phyloP scores from a whole-genome alignment of 2,797 vertebrate genomes.

The Alectoris magna region DNA sequence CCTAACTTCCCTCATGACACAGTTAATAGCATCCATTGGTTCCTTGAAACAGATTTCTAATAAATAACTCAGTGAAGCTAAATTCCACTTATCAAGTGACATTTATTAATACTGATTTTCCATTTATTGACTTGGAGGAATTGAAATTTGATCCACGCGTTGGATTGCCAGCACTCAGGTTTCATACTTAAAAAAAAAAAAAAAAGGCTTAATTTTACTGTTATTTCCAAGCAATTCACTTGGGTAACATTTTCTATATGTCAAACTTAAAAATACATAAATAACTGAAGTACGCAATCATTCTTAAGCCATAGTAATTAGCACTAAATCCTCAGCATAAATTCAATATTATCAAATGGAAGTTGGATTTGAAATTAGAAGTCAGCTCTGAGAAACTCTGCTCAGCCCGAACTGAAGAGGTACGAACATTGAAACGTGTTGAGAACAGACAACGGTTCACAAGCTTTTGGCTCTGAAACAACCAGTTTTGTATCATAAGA shows the following conservation, averaged over 20 bases:
- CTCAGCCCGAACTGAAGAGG: background rate
- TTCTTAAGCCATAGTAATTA: background rate
- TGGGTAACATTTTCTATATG: background rate
- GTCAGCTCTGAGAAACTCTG: background rate
- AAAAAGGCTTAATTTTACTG: background rate
- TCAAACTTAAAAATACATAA: background rate
- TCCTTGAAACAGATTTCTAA: conserved; percentile 15
- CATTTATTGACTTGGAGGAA: background rate
- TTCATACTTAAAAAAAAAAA: background rate
- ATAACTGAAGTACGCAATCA: rapidly evolving
- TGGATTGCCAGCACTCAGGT: background rate
- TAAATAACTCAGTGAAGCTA: conserved; percentile 35
- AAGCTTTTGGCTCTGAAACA: background rate
- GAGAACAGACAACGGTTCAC: background rate
- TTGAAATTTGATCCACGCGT: background rate
- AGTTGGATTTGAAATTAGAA: background rate
- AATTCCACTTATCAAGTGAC: conserved; percentile 21
- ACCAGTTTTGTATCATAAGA: background rate
- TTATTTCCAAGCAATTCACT: background rate
- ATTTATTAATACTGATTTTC: conserved; percentile 33
- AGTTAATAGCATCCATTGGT: background rate
- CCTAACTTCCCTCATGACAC: background rate
- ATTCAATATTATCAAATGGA: background rate
- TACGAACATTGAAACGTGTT: background rate
- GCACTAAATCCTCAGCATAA: background rate